phyloP scores from a whole-genome alignment of 2,888 invertebrate genomes.

The Microdon myrmicae region DNA sequence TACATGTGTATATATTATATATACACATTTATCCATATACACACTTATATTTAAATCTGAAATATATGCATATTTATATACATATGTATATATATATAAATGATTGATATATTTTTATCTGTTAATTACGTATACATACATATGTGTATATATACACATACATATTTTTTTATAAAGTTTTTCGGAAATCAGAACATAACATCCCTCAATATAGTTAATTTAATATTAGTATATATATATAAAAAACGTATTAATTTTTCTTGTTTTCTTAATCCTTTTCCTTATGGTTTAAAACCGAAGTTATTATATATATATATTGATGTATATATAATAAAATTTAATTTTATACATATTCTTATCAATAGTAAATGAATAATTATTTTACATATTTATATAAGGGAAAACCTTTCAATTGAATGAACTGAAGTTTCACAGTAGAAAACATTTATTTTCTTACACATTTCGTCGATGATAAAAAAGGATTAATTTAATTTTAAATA shows the following conservation, averaged over 20 bases:
- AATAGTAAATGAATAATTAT: conserved; percentile 31
- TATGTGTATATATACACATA: conserved; percentile 14
- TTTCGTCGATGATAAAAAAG: conserved; percentile 31
- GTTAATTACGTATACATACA: conserved; percentile 21
- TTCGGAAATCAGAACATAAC: conserved; percentile 49
- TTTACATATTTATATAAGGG: conserved; percentile 6
- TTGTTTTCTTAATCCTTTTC: conserved; percentile 2
- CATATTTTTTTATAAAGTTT: conserved; percentile 16
- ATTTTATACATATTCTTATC: conserved; percentile 42
- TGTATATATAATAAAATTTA: conserved; percentile 44
- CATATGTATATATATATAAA: conserved; percentile 8
- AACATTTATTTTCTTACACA: conserved; percentile 3
- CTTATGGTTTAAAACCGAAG: conserved; percentile 49
- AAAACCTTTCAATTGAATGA: conserved; percentile 28
- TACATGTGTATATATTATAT: too few species aligned
- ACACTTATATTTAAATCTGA: background rate
- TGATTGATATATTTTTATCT: too few species aligned
- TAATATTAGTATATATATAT: conserved; percentile 41
- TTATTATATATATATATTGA: too few species aligned
- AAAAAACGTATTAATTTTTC: conserved; percentile 35
- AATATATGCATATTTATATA: background rate
- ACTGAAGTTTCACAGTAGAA: conserved; percentile 27
- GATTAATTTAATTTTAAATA: conserved; percentile 43
- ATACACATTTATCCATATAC: too few species aligned
- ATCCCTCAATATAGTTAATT: conserved; percentile 48